These are phyloP conservation scores for Semotilus atromaculatus DNA, from an alignment of 2,797 vertebrate genomes.

Conservation along the genomic window DNA sequence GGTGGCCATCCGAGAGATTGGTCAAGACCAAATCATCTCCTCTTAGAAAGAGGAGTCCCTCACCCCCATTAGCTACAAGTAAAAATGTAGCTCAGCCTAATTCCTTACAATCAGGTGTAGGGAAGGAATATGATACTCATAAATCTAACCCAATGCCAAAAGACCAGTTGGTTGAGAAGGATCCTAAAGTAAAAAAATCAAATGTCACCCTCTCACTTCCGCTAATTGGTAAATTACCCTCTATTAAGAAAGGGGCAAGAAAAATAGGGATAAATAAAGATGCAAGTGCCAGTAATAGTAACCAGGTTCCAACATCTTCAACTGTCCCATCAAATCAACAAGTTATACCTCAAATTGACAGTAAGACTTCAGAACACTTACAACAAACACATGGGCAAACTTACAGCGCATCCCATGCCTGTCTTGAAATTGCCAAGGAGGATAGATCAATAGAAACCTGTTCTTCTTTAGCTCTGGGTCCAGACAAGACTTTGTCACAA, in stretches of 20 bases:
- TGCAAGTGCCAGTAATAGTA: slow-evolving; percentile 64
- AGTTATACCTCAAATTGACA: slow-evolving; percentile 60
- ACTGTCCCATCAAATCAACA: slow-evolving; percentile 38
- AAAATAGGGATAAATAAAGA: slow-evolving; percentile 66
- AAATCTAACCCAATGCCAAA: slow-evolving; percentile 14
- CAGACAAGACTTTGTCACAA: not conserved
- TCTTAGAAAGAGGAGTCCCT: slow-evolving; percentile 63
- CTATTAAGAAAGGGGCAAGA: slow-evolving; percentile 72
- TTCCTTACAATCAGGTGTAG: slow-evolving; percentile 38
- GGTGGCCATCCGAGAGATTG: slow-evolving; percentile 38
- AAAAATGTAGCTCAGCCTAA: slow-evolving; percentile 50
- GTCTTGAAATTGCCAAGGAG: slow-evolving; percentile 9
- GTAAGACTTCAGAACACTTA: slow-evolving; percentile 63
- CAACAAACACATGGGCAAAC: slow-evolving; percentile 73
- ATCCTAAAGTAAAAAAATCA: slow-evolving; percentile 66
- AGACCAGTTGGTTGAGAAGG: slow-evolving; percentile 63
- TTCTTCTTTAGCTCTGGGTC: not conserved
- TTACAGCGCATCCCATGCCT: slow-evolving; percentile 63
- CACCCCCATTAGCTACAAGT: slow-evolving; percentile 50
- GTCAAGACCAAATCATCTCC: slow-evolving; percentile 48
- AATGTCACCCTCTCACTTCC: slow-evolving; percentile 69
- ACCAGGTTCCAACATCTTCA: slow-evolving; percentile 39
- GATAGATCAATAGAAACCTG: not conserved
- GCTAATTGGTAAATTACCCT: slow-evolving; percentile 81
- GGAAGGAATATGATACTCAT: slow-evolving; percentile 45